Evolutionary conservation across 2,888 invertebrate species (phyloP), one percentile per base, ranked within the genome.

Genomic region (Drosophila atroscutellata): DNA sequence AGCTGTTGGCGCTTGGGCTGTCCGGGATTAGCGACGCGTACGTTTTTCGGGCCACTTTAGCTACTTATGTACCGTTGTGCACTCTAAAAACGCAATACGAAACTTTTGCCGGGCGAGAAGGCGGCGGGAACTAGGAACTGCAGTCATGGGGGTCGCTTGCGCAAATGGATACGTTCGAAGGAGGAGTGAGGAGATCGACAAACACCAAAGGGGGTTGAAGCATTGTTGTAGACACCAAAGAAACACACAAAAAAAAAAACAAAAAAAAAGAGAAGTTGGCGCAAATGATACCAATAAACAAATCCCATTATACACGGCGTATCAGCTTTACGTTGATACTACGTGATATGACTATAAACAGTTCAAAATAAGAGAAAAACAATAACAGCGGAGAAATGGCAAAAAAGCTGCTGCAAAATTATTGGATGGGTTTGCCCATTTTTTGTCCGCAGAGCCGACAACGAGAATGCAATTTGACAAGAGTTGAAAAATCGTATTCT

Each of bases 281-380:
- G 81, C 91, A 92, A 92, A 91, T 92, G 91, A 91, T 91, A 90
- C 90, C 92, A 92, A 92, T 92, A 91, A 91, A 91, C 91, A 91
- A 91, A 92, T 91, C 91, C 91, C 89, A 91, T 92, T 91, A 91
- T 91, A 91, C 90, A 91, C 90, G 91, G 86, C 82, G 89, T 91
- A 91, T 91, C 91, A 92, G 91, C 91, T 91, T 90, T 86, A 71
- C 91, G 81, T 85, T 86, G 84, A 87, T 86, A 86, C 89, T 91
- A 91, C 92, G 91, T 91, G 91, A 90, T 86, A 79, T 80, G 92
- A 91, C 80, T 92, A 78, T 82, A 81, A 82, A 91, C 58, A 63
- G 70, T 69, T 59, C 64, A 55, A 64, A 55, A 76, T 26, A 47
- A 60, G 64, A 54, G 9, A 2, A 50, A 52, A 75, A 37, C 24